Conservation (phyloP, 2,113 vertebrate species). For the Nibea albiflora region DNA sequence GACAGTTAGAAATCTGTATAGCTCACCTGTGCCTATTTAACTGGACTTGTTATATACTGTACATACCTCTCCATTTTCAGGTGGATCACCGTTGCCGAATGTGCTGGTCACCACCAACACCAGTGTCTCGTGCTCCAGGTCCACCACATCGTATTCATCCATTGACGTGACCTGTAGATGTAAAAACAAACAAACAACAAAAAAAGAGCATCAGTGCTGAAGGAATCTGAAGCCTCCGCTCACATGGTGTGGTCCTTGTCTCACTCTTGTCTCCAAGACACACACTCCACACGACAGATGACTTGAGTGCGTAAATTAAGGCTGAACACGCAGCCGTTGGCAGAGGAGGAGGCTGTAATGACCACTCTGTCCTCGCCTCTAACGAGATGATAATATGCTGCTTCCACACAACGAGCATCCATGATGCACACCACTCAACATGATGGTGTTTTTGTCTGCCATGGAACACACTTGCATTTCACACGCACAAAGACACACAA, state of each 20-base stretch:
- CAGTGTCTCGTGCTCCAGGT: constrained; percentile 94
- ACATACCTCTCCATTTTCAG: constrained; percentile 95
- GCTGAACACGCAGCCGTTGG: constrained; percentile 59
- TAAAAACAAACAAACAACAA: neutral
- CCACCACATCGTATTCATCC: constrained; percentile 96
- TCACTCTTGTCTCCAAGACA: constrained; percentile 16
- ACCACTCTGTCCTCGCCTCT: constrained; percentile 72
- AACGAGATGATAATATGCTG: constrained; percentile 80
- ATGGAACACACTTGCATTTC: neutral
- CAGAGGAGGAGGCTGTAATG: constrained; percentile 65
- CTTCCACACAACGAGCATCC: constrained; percentile 64
- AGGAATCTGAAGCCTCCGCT: constrained; percentile 7
- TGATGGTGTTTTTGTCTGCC: constrained; percentile 56
- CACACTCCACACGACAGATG: constrained; percentile 54
- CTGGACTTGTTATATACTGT: neutral
- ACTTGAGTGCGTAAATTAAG: constrained; percentile 58
- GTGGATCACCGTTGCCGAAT: constrained; percentile 96
- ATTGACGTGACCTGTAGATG: constrained; percentile 90
- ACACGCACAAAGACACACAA: constrained; percentile 34
- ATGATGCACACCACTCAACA: constrained; percentile 57
- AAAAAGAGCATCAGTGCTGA: neutral
- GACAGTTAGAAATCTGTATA: neutral
- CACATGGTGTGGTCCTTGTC: constrained; percentile 7
- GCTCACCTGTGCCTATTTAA: neutral
- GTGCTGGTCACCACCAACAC: constrained; percentile 96